Evolutionary conservation across 2,797 vertebrate genomes (phyloP), one percentile per base, ranked within the genome.

Genomic region (Falco cherrug): DNA sequence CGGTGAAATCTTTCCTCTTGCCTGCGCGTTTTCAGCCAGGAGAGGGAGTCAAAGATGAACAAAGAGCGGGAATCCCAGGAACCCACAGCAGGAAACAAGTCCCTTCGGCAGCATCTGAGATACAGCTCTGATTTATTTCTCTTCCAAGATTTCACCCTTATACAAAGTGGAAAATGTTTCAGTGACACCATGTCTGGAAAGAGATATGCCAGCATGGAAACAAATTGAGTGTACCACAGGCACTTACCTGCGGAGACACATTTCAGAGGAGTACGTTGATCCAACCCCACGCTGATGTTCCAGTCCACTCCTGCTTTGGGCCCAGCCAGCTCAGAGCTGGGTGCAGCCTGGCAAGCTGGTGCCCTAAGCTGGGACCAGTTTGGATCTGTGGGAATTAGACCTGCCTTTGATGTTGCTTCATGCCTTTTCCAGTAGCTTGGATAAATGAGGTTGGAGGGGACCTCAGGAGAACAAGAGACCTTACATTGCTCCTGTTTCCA

Each of bases 41-140:
- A 97, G 97, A 94, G 68, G 96, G 96, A 97, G 92, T 39, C 84
- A 47, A 63, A 84, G 80, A 41, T 26, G 50, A 48, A 84, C 64
- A 65, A 47, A 25, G 65, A 61, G 16, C 1, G 5, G 78, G 45
- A 80, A n/a, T n/a, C 33, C 18, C 28, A 9, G 51, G 74, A 70
- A 20, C 16, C 48, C 1, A 5, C 73, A 22, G 17, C 5, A 22
- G 53, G 18, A 57, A 41, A 5, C 10, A 1, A 25, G 71, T 67
- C 41, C 33, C 24, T 83, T 31, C 63, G 47, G 64, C 37, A 28
- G 48, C 48, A 4, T 3, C 22, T 33, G 15, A 22, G 16, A 2
- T 67, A 43, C 41, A 18, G 37, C 86, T 68, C 37, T 13, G 43
- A 12, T 93, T 67, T 70, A 47, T 67, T 90, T 85, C 20, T 61